Evolutionary conservation across 2,797 vertebrate species (phyloP), one percentile per base, ranked within the genome.

Genomic region (Pteropus rufus): DNA sequence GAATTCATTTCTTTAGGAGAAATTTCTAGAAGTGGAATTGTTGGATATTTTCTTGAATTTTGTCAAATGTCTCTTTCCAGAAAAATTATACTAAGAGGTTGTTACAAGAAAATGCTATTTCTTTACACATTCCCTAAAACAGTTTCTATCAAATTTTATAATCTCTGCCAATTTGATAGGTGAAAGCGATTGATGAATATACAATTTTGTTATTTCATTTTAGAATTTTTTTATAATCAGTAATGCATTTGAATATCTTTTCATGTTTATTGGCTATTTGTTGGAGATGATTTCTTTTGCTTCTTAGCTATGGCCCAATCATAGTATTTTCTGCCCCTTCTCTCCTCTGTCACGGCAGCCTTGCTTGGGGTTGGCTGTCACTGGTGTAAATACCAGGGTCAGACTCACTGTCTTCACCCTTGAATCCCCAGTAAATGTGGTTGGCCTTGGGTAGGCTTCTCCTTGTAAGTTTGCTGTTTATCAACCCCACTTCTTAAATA

Each of bases 71-170:
- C 49, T 93, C 54, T 94, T 70, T 73, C 24, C 10, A 19, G 26
- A 82, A 94, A 79, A 26, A 10, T 56, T 90, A 18, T 36, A 89
- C 36, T 23, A 67, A 90, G 15, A 94, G 90, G 46, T 87, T 75
- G 21, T 54, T 36, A 81, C 4, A 81, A 93, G 73, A 79, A 96
- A 93, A 94, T 58, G 26, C 3, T 58, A 10, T 86, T 94, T 93
- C 34, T 93, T 72, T 62, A 16, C 0, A 84, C 29, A 2, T 15
- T 76, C 6, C 52, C 19, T 11, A 62, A 86, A 75, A 1, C 3
- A 81, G 19, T 10, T 75, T 77, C 62, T 84, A 64, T 29, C 36
- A 34, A 31, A 49, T 18, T 94, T 46, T 73, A 52, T 69, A 29
- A 67, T 93, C 26, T 73, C 24, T 85, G n/a, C 31, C 29, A 81